Evolutionary conservation across 2,888 invertebrate species (phyloP), one percentile per base, ranked within the genome.

Genomic region (Crematogaster levior): DNA sequence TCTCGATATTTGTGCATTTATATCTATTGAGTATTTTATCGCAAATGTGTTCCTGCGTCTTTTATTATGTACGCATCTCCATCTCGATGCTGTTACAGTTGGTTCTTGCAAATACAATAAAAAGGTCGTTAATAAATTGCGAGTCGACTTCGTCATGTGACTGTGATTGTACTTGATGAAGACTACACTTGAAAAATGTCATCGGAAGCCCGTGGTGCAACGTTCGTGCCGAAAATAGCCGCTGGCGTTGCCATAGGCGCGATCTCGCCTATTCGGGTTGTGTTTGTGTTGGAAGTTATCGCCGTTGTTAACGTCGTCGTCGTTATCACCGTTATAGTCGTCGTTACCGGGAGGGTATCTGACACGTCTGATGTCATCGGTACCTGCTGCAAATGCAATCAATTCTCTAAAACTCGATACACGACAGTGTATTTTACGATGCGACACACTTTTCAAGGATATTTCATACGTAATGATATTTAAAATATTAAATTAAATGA

Each of bases 291-390:
- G 81, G 88, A 87, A 60, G 89, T 86, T 77, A 86, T 86, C 56
- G 87, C 86, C 65, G 88, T 86, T 40, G 88, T 75, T 43, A 84
- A 84, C 21, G 70, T 51, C 74, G 65, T 46, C 21, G 90, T 88
- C 51, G 85, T 87, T 43, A 88, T 88, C 30, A 84, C 84, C 15
- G 88, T 84, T 37, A 88, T 90, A n/a, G 93, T 93, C 75, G 93
- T 93, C 40, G 88, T 80, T 60, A 73, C 53, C 60, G 70, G 53
- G 15, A 89, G 87, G 43, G 86, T 88, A 30, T 90, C 88, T 37
- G 86, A 85, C n/a, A 88, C 83, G 34, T 90, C 91, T 30, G 93
- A 93, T 70, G 93, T 93, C 53, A 93, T 92, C 86, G 94, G 93
- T 83, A 93, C 89, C 91, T 94, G 92, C 92, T 93, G 81, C 43